Evolutionary conservation across 2,113 vertebrate genomes (phyloP).

Genomic region (Strix uralensis): DNA sequence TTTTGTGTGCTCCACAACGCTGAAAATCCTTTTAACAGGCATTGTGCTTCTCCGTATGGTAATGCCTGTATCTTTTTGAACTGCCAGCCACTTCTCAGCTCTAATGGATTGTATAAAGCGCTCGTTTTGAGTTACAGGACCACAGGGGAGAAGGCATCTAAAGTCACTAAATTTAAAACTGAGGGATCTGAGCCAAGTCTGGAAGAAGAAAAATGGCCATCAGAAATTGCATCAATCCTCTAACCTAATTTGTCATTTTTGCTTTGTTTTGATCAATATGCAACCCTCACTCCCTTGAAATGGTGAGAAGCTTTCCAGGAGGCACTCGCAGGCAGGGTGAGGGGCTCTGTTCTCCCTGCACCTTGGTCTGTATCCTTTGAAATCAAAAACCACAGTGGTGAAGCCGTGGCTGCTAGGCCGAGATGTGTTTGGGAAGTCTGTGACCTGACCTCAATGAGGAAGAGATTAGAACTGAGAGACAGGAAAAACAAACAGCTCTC

Average conservation of each 20-base stretch:
- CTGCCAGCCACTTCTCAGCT: constrained; percentile 17
- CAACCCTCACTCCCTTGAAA: neutral
- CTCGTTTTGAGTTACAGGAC: constrained; percentile 61
- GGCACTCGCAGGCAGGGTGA: neutral
- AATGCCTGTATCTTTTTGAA: constrained; percentile 10
- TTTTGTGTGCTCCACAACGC: neutral
- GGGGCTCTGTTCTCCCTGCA: neutral
- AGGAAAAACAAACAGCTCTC: constrained; percentile 42
- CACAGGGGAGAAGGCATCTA: constrained; percentile 54
- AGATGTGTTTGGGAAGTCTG: constrained; percentile 55
- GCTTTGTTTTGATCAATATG: neutral
- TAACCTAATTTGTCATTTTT: constrained; percentile 19
- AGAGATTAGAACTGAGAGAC: constrained; percentile 33
- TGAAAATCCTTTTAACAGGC: constrained; percentile 23
- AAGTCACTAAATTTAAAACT: constrained; percentile 62
- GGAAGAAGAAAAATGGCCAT: constrained; percentile 39
- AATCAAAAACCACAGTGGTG: neutral
- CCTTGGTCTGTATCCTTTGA: neutral
- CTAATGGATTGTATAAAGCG: constrained; percentile 7
- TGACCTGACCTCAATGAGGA: constrained; percentile 28
- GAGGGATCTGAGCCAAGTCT: constrained; percentile 18
- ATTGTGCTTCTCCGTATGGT: neutral
- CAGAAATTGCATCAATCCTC: constrained; percentile 15
- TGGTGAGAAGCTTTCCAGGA: neutral
- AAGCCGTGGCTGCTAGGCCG: neutral